A percentile compares a stretch with the other conserved stretches of the same genome.
Conservation (phyloP, 2,797 vertebrate genomes). For the Xiphophorus birchmanni region DNA sequence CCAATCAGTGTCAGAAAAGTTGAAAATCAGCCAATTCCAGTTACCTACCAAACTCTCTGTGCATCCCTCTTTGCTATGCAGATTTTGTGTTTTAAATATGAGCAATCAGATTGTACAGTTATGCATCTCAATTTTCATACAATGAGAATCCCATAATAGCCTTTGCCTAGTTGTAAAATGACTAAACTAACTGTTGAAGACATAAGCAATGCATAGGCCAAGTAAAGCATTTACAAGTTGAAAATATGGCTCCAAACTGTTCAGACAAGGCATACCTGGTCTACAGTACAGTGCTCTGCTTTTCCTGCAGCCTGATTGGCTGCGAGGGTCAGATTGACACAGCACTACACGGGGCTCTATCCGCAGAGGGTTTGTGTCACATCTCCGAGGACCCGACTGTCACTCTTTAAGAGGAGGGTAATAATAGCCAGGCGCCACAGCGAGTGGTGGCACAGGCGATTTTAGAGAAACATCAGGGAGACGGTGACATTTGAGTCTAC, state of each 20-base stretch:
- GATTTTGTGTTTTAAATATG: neutral
- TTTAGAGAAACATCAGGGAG: conserved; percentile 82
- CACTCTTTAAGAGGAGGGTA: conserved; percentile 84
- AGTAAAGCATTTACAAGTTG: neutral
- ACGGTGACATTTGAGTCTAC: conserved; percentile 83
- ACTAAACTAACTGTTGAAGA: conserved; percentile 27
- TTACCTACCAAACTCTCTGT: neutral
- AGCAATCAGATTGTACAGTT: neutral
- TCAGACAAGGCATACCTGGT: conserved; percentile 25
- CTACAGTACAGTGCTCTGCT: conserved; percentile 24
- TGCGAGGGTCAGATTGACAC: conserved; percentile 69
- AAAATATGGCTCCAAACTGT: conserved; percentile 8
- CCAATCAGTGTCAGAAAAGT: too few species aligned
- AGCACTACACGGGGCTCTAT: conserved; percentile 69
- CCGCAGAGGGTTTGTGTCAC: conserved; percentile 76
- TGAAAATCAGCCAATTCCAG: neutral
- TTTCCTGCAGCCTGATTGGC: conserved; percentile 71
- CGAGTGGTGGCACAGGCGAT: conserved; percentile 78
- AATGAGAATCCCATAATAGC: too few species aligned
- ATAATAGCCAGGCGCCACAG: conserved; percentile 83
- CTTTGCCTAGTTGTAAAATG: conserved; percentile 1
- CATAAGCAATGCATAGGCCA: conserved; percentile 4
- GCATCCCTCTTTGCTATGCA: neutral
- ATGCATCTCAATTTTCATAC: neutral
- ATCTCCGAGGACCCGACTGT: conserved; percentile 80